These are phyloP conservation scores for Drosophila pectinifera DNA, from an alignment of 1,140 invertebrate genomes.

Conservation along the genomic window DNA sequence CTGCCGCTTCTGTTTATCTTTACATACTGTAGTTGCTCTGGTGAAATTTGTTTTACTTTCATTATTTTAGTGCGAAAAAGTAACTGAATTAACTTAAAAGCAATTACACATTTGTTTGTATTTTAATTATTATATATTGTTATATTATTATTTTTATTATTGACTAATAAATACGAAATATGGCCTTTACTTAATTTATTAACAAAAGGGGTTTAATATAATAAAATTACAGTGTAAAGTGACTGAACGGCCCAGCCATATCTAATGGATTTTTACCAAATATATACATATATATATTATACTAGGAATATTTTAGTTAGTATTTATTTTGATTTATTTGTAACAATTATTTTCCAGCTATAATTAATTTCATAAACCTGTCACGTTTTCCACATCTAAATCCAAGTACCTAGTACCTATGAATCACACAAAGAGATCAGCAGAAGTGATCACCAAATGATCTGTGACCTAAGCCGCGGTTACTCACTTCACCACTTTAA, in stretches of 20 bases:
- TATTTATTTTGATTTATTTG: too few relatives aligned
- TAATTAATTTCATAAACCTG: neutral
- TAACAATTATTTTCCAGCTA: too few relatives aligned
- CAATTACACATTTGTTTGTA: neutral
- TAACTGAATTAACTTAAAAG: neutral
- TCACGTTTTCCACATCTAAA: neutral
- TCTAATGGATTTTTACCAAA: too few relatives aligned
- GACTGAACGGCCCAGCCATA: too few relatives aligned
- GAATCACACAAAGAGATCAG: neutral
- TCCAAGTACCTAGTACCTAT: neutral
- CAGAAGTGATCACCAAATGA: conserved; percentile 4
- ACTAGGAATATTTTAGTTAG: too few relatives aligned
- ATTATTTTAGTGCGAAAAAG: neutral
- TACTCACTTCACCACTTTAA: neutral
- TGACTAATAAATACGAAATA: neutral
- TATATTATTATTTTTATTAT: too few relatives aligned
- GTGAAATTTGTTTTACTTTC: neutral
- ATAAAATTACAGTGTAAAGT: too few relatives aligned
- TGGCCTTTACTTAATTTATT: neutral
- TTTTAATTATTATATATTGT: too few relatives aligned
- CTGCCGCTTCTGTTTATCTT: conserved; percentile 34
- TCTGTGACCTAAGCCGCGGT: neutral
- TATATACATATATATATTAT: too few relatives aligned
- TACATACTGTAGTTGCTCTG: conserved; percentile 18
- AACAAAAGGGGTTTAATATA: neutral